phyloP scores from a whole-genome alignment of 2,113 vertebrate genomes.

The Pedionomus torquatus region DNA sequence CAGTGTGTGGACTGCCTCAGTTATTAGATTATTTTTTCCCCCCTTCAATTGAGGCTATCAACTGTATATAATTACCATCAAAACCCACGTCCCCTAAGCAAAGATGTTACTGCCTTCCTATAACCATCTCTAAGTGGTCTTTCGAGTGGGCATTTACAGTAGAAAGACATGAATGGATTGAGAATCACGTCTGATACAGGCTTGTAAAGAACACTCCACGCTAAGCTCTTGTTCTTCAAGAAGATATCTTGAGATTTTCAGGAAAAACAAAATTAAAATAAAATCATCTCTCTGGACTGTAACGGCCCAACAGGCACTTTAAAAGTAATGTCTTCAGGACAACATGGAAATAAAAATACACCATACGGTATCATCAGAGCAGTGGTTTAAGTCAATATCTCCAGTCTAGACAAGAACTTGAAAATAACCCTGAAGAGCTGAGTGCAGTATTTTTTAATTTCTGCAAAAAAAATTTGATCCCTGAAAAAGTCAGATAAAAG shows the following conservation, averaged over 20 bases:
- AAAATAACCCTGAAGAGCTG: background rate
- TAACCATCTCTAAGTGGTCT: background rate
- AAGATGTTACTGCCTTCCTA: background rate
- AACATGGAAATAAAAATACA: background rate
- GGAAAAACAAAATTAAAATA: background rate
- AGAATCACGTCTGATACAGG: background rate
- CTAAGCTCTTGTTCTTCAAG: background rate
- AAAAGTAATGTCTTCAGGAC: background rate
- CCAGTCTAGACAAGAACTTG: background rate
- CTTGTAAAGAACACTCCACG: background rate
- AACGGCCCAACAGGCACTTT: background rate
- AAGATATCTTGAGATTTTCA: background rate
- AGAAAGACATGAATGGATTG: background rate
- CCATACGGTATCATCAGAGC: background rate
- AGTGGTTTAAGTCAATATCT: background rate
- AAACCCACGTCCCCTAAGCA: background rate
- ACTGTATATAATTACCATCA: background rate
- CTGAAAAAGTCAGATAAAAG: background rate
- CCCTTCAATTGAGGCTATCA: background rate
- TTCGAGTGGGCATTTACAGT: background rate
- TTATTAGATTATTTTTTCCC: background rate
- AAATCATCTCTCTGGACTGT: background rate
- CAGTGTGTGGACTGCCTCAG: background rate
- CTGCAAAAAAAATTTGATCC: background rate
- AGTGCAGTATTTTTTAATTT: background rate